Base-by-base conservation (phyloP, 2,113 vertebrate genomes). In the Podocnemis expansa region DNA sequence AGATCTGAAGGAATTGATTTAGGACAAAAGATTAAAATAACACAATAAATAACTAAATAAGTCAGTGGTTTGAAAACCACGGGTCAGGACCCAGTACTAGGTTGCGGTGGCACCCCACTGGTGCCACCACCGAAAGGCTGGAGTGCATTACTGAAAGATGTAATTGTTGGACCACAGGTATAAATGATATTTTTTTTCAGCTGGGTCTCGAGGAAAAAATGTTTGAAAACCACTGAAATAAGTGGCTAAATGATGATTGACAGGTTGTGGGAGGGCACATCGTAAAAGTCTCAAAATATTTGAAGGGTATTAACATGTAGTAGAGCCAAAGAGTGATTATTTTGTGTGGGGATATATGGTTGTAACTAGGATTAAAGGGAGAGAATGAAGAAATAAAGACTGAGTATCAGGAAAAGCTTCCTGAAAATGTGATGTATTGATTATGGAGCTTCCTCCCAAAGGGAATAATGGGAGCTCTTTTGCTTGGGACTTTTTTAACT, bases 271-370 rank as follows among this genome's bases (percentile, higher is more conserved):
- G 7, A 87, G 88, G 93, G 84, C 87, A 88, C 88, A 96, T 96
- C 96, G 96, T 97, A 95, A 95, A 92, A 91, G 94, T 96, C 94
- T 96, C 96, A 96, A 96, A 97, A 97, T 97, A 97, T 96, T 96
- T 96, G 93, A 94, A 96, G 97, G 94, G 96, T 97, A 91, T 93
- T 96, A 96, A 95, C 95, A 95, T 96, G 95, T 95, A 96, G 91
- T 84, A 92, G 93, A 89, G 93, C 96, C 92, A 89, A 43, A 88
- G 47, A 47, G 49, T 86, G 93, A 89, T 80, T 80, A 55, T 94
- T 96, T 96, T 94, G 81, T 96, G 78, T 87, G 80, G n/a, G 89
- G 87, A 89, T 92, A 96, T 96, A 78, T 97, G 95, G 94, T 92
- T 93, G 90, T 94, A 95, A 96, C 92, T 91, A 87, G 92, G 93